phyloP scores from a whole-genome alignment of 2,113 vertebrate genomes.

The Gasterosteus aculeatus region DNA sequence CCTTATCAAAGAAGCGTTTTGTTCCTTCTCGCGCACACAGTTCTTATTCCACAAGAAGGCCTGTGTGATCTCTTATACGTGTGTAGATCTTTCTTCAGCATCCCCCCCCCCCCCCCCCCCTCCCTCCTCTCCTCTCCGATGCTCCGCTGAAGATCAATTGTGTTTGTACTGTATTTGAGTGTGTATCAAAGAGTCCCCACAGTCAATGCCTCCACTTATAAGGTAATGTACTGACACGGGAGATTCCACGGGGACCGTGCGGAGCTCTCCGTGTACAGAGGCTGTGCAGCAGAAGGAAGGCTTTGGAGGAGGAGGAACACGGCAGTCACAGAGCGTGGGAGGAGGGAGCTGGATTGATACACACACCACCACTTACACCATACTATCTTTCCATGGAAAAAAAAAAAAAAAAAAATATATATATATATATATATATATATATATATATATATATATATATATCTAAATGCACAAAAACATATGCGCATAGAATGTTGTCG shows the following conservation, averaged over 20 bases:
- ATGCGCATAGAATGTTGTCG: slow-evolving; percentile 23
- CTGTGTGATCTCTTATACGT: slow-evolving; percentile 70
- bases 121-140: slow-evolving; percentile 1
- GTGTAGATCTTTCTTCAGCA: slow-evolving; percentile 57
- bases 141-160: slow-evolving; percentile 73
- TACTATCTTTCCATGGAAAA: slow-evolving; percentile 46
- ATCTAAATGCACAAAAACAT: slow-evolving; percentile 34
- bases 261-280: slow-evolving; percentile 56
- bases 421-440: slow-evolving; percentile 40
- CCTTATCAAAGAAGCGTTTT: slow-evolving; percentile 78
- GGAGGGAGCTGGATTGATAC: slow-evolving; percentile 63
- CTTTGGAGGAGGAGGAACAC: slow-evolving; percentile 48
- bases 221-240: slow-evolving; percentile 76
- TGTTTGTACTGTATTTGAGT: slow-evolving; percentile 78
- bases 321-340: slow-evolving; percentile 64
- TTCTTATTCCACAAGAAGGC: slow-evolving; percentile 60
- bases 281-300: slow-evolving; percentile 59
- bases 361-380: slow-evolving; percentile 57
- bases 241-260: slow-evolving; percentile 70
- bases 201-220: slow-evolving; percentile 77
- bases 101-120: slow-evolving; percentile 8
- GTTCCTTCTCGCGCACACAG: slow-evolving; percentile 50
- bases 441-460: slow-evolving; percentile 44
- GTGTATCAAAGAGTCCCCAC: slow-evolving; percentile 80
- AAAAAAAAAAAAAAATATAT: background rate